phyloP scores from a whole-genome alignment of 2,888 invertebrate genomes.

The Drosophila birchii region DNA sequence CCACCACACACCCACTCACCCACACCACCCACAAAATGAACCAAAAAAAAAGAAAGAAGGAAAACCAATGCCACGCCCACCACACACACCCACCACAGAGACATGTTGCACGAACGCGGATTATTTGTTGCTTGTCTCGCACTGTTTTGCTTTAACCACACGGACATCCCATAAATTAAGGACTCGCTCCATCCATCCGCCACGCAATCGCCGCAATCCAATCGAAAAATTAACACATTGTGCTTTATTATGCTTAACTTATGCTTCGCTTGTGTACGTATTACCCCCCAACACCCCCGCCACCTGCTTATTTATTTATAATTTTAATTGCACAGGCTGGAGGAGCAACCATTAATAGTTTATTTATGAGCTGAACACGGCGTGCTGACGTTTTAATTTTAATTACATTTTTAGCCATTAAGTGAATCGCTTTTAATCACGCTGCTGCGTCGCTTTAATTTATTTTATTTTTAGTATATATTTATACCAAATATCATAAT shows the following conservation, averaged over 20 bases:
- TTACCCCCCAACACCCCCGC: constrained; percentile 12
- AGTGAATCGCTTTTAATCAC: constrained; percentile 25
- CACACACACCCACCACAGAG: constrained; percentile 30
- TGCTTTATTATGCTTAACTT: constrained; percentile 55
- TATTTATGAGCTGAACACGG: constrained; percentile 53
- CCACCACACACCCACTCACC: constrained; percentile 44
- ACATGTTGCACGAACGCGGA: constrained; percentile 40
- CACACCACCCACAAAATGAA: constrained; percentile 23
- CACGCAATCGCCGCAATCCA: constrained; percentile 27
- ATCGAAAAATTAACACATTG: constrained; percentile 43
- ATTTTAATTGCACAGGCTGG: constrained; percentile 33
- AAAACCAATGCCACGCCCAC: constrained; percentile 25
- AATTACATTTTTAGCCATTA: constrained; percentile 40
- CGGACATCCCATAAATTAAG: constrained; percentile 50
- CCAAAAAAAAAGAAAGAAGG: constrained; percentile 12
- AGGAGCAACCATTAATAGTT: constrained; percentile 25
- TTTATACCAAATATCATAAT: neutral
- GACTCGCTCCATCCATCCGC: constrained; percentile 13
- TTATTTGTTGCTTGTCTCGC: constrained; percentile 55
- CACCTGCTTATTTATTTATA: constrained; percentile 43
- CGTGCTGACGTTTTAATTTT: constrained; percentile 48
- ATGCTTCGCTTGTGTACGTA: constrained; percentile 56
- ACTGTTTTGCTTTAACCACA: constrained; percentile 55
- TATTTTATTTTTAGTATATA: neutral
- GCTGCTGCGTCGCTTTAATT: constrained; percentile 14